These are phyloP conservation scores for Synanthedon myopaeformis DNA, from an alignment of 2,888 invertebrate species.

Conservation along the genomic window DNA sequence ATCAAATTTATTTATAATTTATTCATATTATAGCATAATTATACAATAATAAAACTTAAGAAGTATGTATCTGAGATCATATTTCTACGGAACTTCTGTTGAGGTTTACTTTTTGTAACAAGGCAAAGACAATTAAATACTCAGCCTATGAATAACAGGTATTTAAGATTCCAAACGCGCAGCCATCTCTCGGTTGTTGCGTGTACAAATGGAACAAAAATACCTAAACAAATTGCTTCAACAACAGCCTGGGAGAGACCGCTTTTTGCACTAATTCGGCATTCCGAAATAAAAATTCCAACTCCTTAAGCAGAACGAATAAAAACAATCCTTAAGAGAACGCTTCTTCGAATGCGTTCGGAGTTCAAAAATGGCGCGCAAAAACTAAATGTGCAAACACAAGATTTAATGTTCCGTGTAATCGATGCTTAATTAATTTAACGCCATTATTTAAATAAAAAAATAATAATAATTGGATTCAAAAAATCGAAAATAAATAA, in stretches of 20 bases:
- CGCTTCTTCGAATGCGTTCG: slow-evolving; percentile 38
- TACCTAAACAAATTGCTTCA: slow-evolving; percentile 64
- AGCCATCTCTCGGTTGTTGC: slow-evolving; percentile 13
- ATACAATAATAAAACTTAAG: too few relatives aligned
- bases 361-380: slow-evolving; percentile 21
- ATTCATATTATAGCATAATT: too few relatives aligned
- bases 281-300: slow-evolving; percentile 70
- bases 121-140: slow-evolving; percentile 16
- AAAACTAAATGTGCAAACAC: not conserved
- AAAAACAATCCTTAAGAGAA: slow-evolving; percentile 40
- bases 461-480: too few relatives aligned
- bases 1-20: too few relatives aligned
- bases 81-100: too few relatives aligned
- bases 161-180: slow-evolving; percentile 52
- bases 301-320: slow-evolving; percentile 46
- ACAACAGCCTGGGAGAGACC: slow-evolving; percentile 40
- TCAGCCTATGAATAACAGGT: slow-evolving; percentile 31
- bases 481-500: too few relatives aligned
- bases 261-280: slow-evolving; percentile 70
- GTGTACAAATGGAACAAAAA: slow-evolving; percentile 59
- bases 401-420: slow-evolving; percentile 14
- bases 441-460: not conserved
- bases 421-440: slow-evolving; percentile 8
- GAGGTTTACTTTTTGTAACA: slow-evolving; percentile 5
- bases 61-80: too few relatives aligned